phyloP scores from a whole-genome alignment of 2,797 vertebrate genomes.

The Silurus lanzhouensis region DNA sequence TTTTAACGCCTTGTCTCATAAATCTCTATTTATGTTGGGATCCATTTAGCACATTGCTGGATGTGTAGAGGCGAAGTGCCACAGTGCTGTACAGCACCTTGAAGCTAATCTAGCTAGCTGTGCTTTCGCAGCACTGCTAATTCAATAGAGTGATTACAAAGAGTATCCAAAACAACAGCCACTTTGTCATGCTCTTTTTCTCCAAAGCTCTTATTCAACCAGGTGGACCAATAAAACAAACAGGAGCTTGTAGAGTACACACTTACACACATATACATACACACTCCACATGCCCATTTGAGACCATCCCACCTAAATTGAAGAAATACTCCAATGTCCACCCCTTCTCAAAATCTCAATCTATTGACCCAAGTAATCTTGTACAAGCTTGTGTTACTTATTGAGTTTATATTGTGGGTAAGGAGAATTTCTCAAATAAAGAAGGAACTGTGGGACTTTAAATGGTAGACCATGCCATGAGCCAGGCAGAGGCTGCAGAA shows the following conservation, averaged over 20 bases:
- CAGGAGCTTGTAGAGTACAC: neutral
- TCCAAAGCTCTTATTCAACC: neutral
- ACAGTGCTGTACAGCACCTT: conserved; percentile 53
- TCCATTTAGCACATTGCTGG: conserved; percentile 72
- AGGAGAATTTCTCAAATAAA: conserved; percentile 38
- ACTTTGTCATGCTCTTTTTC: neutral
- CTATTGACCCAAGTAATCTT: conserved; percentile 39
- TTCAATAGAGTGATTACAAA: conserved; percentile 56
- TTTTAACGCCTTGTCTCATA: conserved; percentile 61
- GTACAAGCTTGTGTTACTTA: conserved; percentile 39
- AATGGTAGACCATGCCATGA: conserved; percentile 10
- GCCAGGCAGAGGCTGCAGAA: conserved; percentile 24
- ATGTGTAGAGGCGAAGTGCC: conserved; percentile 57
- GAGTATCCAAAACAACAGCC: conserved; percentile 47
- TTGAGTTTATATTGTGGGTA: conserved; percentile 44
- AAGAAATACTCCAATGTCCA: conserved; percentile 3
- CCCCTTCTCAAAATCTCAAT: neutral
- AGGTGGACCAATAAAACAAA: conserved; percentile 26
- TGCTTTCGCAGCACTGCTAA: conserved; percentile 54
- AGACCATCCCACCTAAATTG: neutral
- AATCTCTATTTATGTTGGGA: conserved; percentile 71
- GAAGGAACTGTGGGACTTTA: conserved; percentile 14
- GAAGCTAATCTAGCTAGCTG: conserved; percentile 51
- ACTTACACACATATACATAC: neutral
- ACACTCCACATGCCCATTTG: conserved; percentile 1